Evolutionary conservation across 2,113 vertebrate species (phyloP).

Genomic region (Dolichallabes microphthalmus): DNA sequence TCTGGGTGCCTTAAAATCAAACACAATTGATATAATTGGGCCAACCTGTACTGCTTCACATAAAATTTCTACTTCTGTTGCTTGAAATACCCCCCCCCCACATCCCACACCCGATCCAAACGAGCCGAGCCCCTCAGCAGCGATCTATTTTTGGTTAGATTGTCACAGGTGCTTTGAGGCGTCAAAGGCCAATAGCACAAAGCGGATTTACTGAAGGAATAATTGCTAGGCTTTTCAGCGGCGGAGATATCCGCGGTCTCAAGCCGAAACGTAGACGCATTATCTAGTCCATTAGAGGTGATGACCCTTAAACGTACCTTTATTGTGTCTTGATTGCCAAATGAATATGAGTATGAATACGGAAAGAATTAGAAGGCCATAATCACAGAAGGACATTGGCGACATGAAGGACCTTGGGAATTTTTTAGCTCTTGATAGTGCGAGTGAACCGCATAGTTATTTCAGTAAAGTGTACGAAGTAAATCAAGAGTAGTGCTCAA

Average conservation of each 20-base stretch:
- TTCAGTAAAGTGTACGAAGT: no score
- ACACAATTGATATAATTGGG: conserved; percentile 44
- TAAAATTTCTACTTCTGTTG: conserved; percentile 12
- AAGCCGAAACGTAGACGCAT: conserved; percentile 14
- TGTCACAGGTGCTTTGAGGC: neutral
- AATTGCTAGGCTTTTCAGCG: conserved; percentile 15
- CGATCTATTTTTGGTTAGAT: conserved; percentile 3
- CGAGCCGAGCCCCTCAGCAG: neutral
- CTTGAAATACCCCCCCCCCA: neutral
- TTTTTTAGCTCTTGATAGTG: neutral
- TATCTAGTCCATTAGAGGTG: conserved; percentile 51
- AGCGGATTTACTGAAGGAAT: conserved; percentile 23
- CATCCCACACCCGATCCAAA: neutral
- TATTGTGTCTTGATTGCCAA: conserved; percentile 56
- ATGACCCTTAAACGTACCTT: conserved; percentile 52
- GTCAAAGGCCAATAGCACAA: conserved; percentile 1
- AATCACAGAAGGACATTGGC: conserved; percentile 58
- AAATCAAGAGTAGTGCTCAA: neutral
- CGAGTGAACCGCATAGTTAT: neutral
- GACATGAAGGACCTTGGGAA: conserved; percentile 47
- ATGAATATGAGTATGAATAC: conserved; percentile 49
- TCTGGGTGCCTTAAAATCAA: conserved; percentile 23
- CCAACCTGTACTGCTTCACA: conserved; percentile 54
- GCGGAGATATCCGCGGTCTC: neutral
- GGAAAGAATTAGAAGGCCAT: conserved; percentile 63